phyloP scores from a whole-genome alignment of 2,888 invertebrate species.

The Griposia aprilina region DNA sequence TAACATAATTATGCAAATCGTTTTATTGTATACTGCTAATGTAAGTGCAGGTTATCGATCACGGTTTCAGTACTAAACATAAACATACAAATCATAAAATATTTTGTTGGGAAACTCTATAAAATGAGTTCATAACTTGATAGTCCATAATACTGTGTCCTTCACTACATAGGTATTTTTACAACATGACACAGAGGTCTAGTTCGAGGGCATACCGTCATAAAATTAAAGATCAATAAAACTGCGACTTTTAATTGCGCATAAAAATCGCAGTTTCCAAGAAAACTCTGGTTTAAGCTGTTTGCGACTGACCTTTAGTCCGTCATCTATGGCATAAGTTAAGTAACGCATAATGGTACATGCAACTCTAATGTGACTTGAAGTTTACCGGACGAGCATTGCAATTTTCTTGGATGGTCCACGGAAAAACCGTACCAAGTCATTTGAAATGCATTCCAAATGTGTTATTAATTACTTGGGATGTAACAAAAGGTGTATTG shows the following conservation, averaged over 20 bases:
- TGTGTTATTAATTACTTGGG: constrained; percentile 49
- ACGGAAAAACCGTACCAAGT: constrained; percentile 39
- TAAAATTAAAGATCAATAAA: constrained; percentile 27
- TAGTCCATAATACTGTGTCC: not conserved
- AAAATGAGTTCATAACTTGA: constrained; percentile 1
- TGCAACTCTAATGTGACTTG: constrained; percentile 24
- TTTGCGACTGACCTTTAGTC: constrained; percentile 48
- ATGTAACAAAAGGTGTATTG: constrained; percentile 17
- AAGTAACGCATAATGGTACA: constrained; percentile 47
- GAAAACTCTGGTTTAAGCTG: constrained; percentile 6
- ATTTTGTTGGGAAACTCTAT: not conserved
- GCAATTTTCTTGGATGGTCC: constrained; percentile 28
- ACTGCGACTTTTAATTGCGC: constrained; percentile 12
- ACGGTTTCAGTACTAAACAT: constrained; percentile 3
- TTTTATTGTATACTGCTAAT: constrained; percentile 21
- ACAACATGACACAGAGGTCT: constrained; percentile 13
- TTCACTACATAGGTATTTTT: not conserved
- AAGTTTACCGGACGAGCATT: constrained; percentile 46
- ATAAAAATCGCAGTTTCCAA: constrained; percentile 35
- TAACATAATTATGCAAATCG: constrained; percentile 50
- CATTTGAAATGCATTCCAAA: constrained; percentile 25
- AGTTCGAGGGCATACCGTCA: constrained; percentile 13
- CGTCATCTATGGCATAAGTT: constrained; percentile 58
- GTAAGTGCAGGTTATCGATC: constrained; percentile 11
- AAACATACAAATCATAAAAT: constrained; percentile 16